A percentile compares a stretch with the other conserved stretches of the same genome.
Evolutionary conservation across 1,140 invertebrate species (phyloP).

Genomic region (Brachystomella parvula): DNA sequence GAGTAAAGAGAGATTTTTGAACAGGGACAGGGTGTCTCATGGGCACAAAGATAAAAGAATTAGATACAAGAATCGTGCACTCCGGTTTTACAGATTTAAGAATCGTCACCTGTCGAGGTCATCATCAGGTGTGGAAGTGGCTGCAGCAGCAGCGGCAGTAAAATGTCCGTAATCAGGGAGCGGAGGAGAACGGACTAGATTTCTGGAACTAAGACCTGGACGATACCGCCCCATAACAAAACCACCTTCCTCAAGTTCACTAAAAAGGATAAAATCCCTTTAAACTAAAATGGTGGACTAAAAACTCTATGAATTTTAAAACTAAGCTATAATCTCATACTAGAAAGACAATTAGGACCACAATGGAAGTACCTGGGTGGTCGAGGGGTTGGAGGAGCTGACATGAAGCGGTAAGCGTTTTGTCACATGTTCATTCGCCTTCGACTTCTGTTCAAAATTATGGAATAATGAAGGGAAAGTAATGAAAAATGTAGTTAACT

Average conservation of each 20-base stretch:
- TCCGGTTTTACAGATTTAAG: neutral
- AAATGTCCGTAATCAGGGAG: constrained; percentile 34
- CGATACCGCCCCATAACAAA: constrained; percentile 37
- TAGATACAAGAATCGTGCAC: no score
- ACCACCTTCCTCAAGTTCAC: constrained; percentile 32
- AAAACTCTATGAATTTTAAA: constrained; percentile 9
- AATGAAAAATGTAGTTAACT: no score
- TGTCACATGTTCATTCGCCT: constrained; percentile 39
- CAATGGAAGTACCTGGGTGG: constrained; percentile 32
- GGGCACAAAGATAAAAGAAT: no score
- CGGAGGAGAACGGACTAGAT: constrained; percentile 23
- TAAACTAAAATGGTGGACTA: no score
- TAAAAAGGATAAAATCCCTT: constrained; percentile 17
- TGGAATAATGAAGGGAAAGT: constrained; percentile 7
- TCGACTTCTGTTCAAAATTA: constrained; percentile 26
- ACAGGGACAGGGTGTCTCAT: neutral
- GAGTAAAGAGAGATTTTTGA: neutral
- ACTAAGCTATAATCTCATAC: neutral
- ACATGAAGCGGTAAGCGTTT: constrained; percentile 38
- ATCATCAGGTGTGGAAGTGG: constrained; percentile 23
- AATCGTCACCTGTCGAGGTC: constrained; percentile 35
- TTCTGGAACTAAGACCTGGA: constrained; percentile 24
- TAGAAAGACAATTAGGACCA: constrained; percentile 21
- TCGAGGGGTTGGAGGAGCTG: constrained; percentile 36
- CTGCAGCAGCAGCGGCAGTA: constrained; percentile 17